Percentiles rank a stretch among this genome's conserved stretches.
Conservation (phyloP, 1,140 invertebrate species). For the Wasmannia auropunctata region DNA sequence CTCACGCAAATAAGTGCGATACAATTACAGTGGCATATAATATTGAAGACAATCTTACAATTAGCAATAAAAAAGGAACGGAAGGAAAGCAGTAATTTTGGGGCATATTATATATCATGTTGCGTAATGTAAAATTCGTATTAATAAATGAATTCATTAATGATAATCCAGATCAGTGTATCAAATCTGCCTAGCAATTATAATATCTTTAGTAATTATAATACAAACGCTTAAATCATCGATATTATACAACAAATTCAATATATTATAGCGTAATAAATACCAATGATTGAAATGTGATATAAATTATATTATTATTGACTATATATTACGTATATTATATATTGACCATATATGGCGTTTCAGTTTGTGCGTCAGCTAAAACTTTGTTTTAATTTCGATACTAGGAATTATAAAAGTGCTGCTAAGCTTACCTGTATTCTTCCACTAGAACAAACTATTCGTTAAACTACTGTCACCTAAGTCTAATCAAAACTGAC, state of each 20-base stretch:
- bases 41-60: too few species aligned
- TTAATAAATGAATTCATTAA: constrained; percentile 12
- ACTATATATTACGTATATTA: neutral
- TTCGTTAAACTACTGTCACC: neutral
- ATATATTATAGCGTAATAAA: neutral
- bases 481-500: constrained; percentile 21
- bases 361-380: neutral
- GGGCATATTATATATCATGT: neutral
- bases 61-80: too few species aligned
- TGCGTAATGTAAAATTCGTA: neutral
- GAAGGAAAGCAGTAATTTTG: too few species aligned
- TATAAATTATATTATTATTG: neutral
- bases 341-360: neutral
- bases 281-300: neutral
- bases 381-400: neutral
- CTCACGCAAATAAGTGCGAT: too few species aligned
- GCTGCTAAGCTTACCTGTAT: neutral
- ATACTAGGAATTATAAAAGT: neutral
- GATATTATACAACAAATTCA: neutral
- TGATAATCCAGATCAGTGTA: neutral
- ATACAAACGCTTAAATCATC: neutral
- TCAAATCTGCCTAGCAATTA: neutral
- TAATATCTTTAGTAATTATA: neutral
- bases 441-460: neutral
- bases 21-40: too few species aligned